These are phyloP conservation scores for Lacerta agilis DNA, from an alignment of 2,797 vertebrate genomes.

Conservation along the genomic window DNA sequence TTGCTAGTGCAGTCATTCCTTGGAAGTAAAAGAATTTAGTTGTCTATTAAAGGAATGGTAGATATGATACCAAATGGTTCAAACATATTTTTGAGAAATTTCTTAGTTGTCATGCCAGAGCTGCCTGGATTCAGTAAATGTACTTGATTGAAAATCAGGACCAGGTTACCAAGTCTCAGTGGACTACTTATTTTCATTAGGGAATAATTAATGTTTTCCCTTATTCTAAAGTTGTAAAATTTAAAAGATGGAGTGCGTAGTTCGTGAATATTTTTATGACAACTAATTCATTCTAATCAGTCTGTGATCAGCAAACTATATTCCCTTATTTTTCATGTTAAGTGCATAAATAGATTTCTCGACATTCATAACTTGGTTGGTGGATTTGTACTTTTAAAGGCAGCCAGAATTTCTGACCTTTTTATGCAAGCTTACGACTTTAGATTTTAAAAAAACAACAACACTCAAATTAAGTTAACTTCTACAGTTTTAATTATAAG, in stretches of 20 bases:
- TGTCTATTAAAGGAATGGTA: slow-evolving; percentile 24
- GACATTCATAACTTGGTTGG: not conserved
- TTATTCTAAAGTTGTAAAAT: slow-evolving; percentile 5
- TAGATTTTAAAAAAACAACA: not conserved
- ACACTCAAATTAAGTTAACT: not conserved
- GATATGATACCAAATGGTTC: slow-evolving; percentile 56
- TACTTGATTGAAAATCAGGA: slow-evolving; percentile 56
- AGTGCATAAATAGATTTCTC: slow-evolving; percentile 14
- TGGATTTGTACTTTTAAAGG: slow-evolving; percentile 13
- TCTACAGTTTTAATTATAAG: not conserved
- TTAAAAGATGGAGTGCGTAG: slow-evolving; percentile 13
- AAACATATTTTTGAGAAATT: slow-evolving; percentile 56
- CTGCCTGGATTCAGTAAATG: slow-evolving; percentile 56
- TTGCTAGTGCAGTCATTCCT: too few relatives aligned
- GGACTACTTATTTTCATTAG: slow-evolving; percentile 48
- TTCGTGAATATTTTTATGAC: slow-evolving; percentile 21
- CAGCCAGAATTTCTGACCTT: not conserved
- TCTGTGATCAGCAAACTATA: slow-evolving; percentile 19
- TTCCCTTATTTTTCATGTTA: slow-evolving; percentile 11
- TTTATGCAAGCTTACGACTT: not conserved
- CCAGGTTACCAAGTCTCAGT: slow-evolving; percentile 36
- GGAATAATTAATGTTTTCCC: slow-evolving; percentile 44
- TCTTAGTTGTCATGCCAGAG: slow-evolving; percentile 54
- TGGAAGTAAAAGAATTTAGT: slow-evolving; percentile 11
- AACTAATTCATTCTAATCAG: slow-evolving; percentile 29